A percentile compares a stretch with the other conserved stretches of the same genome.
Conservation (phyloP, 2,113 vertebrate species). For the Dipodomys merriami region DNA sequence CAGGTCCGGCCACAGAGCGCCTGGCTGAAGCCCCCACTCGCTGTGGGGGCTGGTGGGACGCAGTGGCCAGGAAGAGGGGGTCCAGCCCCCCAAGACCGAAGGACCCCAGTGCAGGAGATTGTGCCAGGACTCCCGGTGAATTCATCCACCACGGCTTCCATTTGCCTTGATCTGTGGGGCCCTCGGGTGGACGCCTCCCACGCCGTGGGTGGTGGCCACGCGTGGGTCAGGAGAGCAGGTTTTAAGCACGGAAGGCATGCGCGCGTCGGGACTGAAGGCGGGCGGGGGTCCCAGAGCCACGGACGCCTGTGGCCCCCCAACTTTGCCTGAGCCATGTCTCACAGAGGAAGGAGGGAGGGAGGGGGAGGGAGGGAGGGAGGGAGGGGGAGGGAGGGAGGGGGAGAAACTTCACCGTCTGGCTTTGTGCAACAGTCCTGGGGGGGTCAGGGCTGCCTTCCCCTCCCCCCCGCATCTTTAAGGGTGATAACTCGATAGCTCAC, state of each 20-base stretch:
- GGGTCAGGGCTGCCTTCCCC: no score
- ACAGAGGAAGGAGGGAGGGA: neutral
- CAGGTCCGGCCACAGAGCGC: neutral
- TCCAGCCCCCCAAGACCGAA: slow-evolving; percentile 21
- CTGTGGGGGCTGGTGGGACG: neutral
- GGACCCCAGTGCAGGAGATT: neutral
- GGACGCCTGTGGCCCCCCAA: no score
- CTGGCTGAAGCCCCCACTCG: neutral
- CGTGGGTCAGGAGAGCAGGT: slow-evolving; percentile 56
- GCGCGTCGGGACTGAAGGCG: neutral
- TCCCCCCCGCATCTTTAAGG: neutral
- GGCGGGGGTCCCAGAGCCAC: no score
- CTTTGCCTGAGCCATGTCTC: neutral
- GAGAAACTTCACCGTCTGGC: no score
- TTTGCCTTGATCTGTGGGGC: slow-evolving; percentile 36
- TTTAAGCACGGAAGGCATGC: slow-evolving; percentile 32
- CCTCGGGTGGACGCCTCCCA: no score
- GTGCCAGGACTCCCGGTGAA: slow-evolving; percentile 27
- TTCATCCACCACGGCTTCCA: slow-evolving; percentile 49
- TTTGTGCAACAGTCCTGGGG: no score
- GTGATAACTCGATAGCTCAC: neutral
- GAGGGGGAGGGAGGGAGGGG: no score
- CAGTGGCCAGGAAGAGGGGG: neutral
- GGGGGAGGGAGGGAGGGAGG: no score
- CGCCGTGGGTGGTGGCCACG: neutral